Base-by-base conservation (phyloP, 2,888 invertebrate genomes). In the Cotesia congregata region DNA sequence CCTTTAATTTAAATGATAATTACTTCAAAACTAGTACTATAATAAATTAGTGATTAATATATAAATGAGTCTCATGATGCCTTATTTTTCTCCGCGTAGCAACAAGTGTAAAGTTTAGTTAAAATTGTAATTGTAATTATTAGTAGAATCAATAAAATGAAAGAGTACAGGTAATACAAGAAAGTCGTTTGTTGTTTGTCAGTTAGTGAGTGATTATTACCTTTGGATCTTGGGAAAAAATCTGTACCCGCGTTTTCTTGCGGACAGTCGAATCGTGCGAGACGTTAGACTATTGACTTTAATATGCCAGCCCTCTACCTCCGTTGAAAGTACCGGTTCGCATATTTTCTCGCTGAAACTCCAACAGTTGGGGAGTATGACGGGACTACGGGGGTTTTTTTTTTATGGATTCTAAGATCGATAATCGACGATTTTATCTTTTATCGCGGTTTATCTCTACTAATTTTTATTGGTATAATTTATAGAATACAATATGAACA, bases 171-270 rank as follows among this genome's bases (percentile, higher is more conserved):
- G 30, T 30, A 30, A 30, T 30, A 50, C 50, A 12, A 7, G 12
- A 67, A 38, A 67, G 30, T 12, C 17, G 20, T 65, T 65, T 67
- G 6, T 39, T 67, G 39, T 75, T 76, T 73, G 70, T 75, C 50
- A 80, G 30, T 50, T 12, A 12, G 50, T 50, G 50, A 50, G 50
- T 50, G 50, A 50, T 50, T 50, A 84, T 88, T 88, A 88, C 88
- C 88, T 88, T 85, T 86, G 86, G 84, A 87, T 88, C 84, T 88
- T 88, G 77, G 88, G 88, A 84, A 88, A 88, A 85, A 88, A 88
- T 79, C 88, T 86, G 85, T 88, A 88, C 78, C 88, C 88, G 85
- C 88, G 88, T 83, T 88, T 88, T 88, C 87, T 87, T 85, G 88
- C 88, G 84, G 88, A 88, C 84, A 88, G 88, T 85, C 88, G 88